Evolutionary conservation across 1,140 invertebrate genomes (phyloP).

Genomic region (Geopemphigus sp.): DNA sequence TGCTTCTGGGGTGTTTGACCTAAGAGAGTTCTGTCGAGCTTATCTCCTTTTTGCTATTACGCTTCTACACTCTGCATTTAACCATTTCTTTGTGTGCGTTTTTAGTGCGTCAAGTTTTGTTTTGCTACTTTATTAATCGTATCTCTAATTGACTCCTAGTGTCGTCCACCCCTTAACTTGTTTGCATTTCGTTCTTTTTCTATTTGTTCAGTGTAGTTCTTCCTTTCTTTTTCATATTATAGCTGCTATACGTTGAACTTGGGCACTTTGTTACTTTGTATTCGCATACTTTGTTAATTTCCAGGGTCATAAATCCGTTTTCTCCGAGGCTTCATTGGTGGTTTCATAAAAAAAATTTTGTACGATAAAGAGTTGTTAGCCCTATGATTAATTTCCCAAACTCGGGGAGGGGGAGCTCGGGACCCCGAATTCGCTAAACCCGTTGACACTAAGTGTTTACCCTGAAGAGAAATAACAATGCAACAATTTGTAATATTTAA

Average conservation of each 20-base stretch:
- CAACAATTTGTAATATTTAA: too few relatives aligned
- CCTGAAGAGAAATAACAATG: too few relatives aligned
- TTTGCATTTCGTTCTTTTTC: conserved; percentile 19
- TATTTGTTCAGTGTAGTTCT: background rate
- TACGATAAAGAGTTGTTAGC: too few relatives aligned
- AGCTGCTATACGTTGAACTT: background rate
- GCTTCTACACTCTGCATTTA: background rate
- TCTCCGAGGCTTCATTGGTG: too few relatives aligned
- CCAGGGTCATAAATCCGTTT: too few relatives aligned
- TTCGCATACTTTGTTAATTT: background rate
- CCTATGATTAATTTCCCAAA: too few relatives aligned
- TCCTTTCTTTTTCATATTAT: background rate
- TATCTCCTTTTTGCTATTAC: background rate
- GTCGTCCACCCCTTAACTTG: background rate
- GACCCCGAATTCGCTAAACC: too few relatives aligned
- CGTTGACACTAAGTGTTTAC: too few relatives aligned
- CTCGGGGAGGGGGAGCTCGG: too few relatives aligned
- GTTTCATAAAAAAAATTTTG: too few relatives aligned
- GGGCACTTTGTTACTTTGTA: background rate
- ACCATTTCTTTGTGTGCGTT: background rate
- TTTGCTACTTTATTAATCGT: too few relatives aligned
- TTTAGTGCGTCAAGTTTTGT: too few relatives aligned
- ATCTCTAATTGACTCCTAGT: background rate
- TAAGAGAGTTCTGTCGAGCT: background rate
- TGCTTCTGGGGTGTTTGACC: conserved; percentile 15